These are phyloP conservation scores for Ctenodactylus gundi DNA, from an alignment of 2,113 vertebrate genomes.

Conservation along the genomic window DNA sequence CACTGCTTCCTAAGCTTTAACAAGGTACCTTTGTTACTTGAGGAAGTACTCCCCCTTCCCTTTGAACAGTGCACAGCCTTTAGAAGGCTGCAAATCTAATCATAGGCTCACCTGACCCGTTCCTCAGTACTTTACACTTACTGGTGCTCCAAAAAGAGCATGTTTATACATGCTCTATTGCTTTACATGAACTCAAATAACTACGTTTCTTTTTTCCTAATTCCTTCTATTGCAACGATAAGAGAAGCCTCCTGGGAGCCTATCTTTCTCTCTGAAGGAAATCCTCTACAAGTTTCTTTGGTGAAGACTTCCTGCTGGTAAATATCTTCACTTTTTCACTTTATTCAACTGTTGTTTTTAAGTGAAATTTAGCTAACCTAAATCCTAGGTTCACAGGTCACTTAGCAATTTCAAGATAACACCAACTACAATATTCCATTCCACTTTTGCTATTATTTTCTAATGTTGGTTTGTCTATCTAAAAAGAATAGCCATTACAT, in stretches of 20 bases:
- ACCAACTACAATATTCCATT: background rate
- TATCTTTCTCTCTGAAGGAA: background rate
- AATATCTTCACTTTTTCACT: background rate
- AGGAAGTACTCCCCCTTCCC: too few species aligned
- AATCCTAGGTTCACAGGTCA: background rate
- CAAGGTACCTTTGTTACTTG: too few species aligned
- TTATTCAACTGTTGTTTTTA: constrained; percentile 1
- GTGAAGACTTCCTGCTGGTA: background rate
- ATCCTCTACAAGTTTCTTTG: background rate
- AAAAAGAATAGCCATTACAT: background rate
- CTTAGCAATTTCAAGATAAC: background rate
- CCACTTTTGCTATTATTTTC: background rate
- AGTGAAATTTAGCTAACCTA: background rate
- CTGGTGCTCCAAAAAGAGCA: too few species aligned
- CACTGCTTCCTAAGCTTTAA: too few species aligned
- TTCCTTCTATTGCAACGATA: background rate
- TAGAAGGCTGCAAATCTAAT: background rate
- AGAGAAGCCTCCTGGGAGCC: background rate
- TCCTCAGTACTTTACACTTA: background rate
- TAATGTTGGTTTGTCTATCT: background rate
- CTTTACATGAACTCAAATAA: background rate
- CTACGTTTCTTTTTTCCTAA: background rate
- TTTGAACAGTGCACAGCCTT: too few species aligned
- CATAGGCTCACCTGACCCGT: accelerated
- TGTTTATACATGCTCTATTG: too few species aligned